Conservation (phyloP, 2,888 invertebrate genomes). For the Ommatoiulus sabulosus region DNA sequence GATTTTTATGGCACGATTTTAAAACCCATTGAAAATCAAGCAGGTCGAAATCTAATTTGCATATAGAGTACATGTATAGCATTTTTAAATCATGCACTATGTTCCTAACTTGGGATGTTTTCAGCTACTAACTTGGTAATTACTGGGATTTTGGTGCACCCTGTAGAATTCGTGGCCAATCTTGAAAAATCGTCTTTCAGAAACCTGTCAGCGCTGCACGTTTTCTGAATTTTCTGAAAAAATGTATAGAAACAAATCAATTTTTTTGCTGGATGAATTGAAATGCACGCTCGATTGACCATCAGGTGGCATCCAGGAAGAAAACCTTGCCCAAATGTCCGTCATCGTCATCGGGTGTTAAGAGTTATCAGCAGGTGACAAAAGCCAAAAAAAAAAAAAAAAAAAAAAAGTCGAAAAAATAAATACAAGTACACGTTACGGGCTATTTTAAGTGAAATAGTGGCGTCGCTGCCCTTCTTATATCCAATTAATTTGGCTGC, state of each 20-base stretch:
- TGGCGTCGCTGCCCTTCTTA: neutral
- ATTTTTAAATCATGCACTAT: too few relatives aligned
- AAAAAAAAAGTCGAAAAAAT: neutral
- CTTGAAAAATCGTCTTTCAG: too few relatives aligned
- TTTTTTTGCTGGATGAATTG: neutral
- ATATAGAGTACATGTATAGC: too few relatives aligned
- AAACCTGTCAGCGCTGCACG: too few relatives aligned
- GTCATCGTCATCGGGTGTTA: neutral
- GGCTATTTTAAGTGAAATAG: neutral
- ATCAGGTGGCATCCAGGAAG: conserved; percentile 21
- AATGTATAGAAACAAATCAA: conserved; percentile 6
- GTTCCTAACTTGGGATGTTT: too few relatives aligned
- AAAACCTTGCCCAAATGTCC: neutral
- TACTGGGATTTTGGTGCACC: too few relatives aligned
- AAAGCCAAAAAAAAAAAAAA: neutral
- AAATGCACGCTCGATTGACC: neutral
- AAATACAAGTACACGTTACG: neutral
- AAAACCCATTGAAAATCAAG: too few relatives aligned
- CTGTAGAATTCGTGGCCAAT: too few relatives aligned
- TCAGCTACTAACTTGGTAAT: too few relatives aligned
- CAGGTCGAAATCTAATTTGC: too few relatives aligned
- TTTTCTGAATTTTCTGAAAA: neutral
- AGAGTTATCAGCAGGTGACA: conserved; percentile 13
- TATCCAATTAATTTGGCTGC: too few relatives aligned
- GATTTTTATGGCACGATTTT: too few relatives aligned